Percentiles rank a stretch among this genome's conserved stretches.
Conservation (phyloP, 2,113 vertebrate genomes). For the Vicugna pacos region DNA sequence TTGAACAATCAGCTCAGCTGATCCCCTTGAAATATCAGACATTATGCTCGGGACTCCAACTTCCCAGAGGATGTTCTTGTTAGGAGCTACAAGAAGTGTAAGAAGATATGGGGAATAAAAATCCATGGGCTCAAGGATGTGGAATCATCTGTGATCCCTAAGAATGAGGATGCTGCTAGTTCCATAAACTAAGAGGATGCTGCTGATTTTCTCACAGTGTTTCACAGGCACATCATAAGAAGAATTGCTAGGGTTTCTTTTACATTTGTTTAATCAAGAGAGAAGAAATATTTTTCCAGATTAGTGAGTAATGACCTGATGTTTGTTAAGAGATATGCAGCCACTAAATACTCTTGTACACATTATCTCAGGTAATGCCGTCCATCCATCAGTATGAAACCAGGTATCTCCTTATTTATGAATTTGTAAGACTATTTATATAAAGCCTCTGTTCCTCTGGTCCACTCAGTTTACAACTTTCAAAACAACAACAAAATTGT, state of each 20-base stretch:
- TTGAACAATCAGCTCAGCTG: neutral
- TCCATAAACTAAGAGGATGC: neutral
- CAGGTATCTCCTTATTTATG: neutral
- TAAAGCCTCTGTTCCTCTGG: neutral
- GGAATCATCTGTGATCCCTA: neutral
- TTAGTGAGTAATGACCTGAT: neutral
- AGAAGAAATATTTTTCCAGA: constrained; percentile 1
- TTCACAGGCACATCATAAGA: neutral
- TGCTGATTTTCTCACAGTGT: neutral
- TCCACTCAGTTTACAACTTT: constrained; percentile 10
- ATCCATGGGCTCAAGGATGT: neutral
- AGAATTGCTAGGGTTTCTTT: neutral
- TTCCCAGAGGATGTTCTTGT: neutral
- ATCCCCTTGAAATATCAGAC: neutral
- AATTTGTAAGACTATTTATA: neutral
- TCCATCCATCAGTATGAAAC: neutral
- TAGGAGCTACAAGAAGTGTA: neutral
- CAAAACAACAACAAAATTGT: neutral
- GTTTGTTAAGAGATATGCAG: neutral
- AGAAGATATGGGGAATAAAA: neutral
- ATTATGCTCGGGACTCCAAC: neutral
- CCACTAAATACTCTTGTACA: neutral
- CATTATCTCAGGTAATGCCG: neutral
- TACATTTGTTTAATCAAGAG: constrained; percentile 12
- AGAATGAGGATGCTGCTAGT: neutral